These are phyloP conservation scores for Trichosurus vulpecula DNA, from an alignment of 2,797 vertebrate genomes.

Conservation along the genomic window DNA sequence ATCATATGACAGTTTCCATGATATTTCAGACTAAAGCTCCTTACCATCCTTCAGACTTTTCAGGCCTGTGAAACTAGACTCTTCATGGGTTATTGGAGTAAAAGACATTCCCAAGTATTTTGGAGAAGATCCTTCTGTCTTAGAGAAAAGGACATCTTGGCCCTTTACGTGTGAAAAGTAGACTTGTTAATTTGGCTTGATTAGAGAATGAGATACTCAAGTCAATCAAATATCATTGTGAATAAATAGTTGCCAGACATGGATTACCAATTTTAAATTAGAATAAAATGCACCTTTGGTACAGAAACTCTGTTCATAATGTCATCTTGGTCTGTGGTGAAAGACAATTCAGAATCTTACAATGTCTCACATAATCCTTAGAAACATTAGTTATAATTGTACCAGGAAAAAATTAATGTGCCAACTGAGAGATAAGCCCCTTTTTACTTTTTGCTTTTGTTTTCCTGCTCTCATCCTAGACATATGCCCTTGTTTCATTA, in stretches of 20 bases:
- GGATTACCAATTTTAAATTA: background rate
- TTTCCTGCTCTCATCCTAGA: background rate
- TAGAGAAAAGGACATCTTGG: background rate
- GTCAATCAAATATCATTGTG: background rate
- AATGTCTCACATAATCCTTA: background rate
- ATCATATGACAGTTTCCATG: background rate
- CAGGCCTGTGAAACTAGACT: background rate
- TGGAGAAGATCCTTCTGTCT: background rate
- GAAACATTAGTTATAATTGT: background rate
- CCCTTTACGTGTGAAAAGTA: background rate
- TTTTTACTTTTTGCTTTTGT: background rate
- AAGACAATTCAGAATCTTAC: background rate
- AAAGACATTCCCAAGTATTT: background rate
- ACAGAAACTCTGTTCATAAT: background rate
- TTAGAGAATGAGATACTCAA: background rate
- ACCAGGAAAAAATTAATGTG: background rate
- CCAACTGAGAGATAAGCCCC: background rate
- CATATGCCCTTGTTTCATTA: background rate
- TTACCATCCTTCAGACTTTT: background rate
- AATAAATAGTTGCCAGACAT: background rate
- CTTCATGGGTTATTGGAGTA: rapidly evolving
- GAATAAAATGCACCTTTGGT: background rate
- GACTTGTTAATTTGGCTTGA: background rate
- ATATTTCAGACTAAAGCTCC: background rate
- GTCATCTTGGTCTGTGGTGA: background rate